Conservation (phyloP, 2,113 vertebrate genomes). For the Recurvirostra avosetta region DNA sequence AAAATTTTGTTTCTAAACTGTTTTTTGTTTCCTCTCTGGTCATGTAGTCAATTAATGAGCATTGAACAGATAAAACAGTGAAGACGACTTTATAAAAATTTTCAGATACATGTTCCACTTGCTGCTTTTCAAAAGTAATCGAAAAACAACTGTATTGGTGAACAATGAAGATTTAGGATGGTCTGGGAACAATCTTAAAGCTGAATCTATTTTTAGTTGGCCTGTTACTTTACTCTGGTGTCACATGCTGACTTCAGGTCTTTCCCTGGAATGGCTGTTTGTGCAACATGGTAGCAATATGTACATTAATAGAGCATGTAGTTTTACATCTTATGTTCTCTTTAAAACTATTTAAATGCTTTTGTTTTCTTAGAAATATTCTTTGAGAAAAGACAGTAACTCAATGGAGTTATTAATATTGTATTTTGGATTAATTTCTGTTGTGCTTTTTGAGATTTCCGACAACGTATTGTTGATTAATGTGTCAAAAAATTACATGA, state of each 20-base stretch:
- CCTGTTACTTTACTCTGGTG: background rate
- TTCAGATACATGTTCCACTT: background rate
- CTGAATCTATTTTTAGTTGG: background rate
- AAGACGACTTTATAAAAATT: background rate
- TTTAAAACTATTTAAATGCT: background rate
- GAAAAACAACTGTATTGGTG: background rate
- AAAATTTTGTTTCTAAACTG: background rate
- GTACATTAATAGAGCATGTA: accelerated
- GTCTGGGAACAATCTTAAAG: background rate
- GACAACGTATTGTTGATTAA: background rate
- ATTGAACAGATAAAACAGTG: background rate
- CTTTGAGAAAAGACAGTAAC: background rate
- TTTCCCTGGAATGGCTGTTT: background rate
- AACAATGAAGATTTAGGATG: background rate
- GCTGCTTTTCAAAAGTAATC: background rate
- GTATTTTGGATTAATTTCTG: background rate
- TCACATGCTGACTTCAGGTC: background rate
- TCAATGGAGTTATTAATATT: background rate
- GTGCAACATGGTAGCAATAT: background rate
- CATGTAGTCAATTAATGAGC: background rate
- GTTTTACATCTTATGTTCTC: accelerated
- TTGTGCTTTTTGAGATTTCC: background rate
- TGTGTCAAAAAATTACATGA: background rate
- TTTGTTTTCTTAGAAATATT: background rate
- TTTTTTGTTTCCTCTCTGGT: background rate